Evolutionary conservation across 2,888 invertebrate species (phyloP).

Genomic region (Griposia aprilina): DNA sequence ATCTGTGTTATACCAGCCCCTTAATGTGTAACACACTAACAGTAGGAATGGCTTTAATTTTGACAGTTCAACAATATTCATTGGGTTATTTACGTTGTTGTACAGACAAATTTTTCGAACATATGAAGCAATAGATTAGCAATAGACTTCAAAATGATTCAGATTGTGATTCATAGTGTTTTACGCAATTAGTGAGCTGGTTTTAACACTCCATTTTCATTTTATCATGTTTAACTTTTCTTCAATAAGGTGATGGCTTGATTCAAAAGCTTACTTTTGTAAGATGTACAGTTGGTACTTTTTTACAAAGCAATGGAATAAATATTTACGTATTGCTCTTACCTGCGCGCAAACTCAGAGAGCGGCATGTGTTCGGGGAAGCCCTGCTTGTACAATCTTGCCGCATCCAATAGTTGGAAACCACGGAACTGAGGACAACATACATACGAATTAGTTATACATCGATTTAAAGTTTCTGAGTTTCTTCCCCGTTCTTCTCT

Average conservation of each 20-base stretch:
- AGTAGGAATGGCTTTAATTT: too few relatives aligned
- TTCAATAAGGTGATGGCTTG: neutral
- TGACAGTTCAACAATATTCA: too few relatives aligned
- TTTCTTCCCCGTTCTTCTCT: too few relatives aligned
- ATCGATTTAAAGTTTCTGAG: too few relatives aligned
- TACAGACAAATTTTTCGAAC: too few relatives aligned
- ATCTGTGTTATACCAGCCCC: neutral
- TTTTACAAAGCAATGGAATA: neutral
- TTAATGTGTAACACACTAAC: too few relatives aligned
- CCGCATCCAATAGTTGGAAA: constrained; percentile 96
- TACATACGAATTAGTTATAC: neutral
- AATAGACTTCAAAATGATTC: too few relatives aligned
- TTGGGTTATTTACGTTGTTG: too few relatives aligned
- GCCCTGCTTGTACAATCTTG: constrained; percentile 97
- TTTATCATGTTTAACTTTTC: neutral
- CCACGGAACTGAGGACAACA: constrained; percentile 93
- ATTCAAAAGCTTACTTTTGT: too few relatives aligned
- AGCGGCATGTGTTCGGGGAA: constrained; percentile 98
- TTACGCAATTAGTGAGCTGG: neutral
- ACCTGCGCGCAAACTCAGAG: constrained; percentile 96
- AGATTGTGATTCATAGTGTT: too few relatives aligned
- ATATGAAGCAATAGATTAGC: too few relatives aligned
- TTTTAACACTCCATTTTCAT: neutral
- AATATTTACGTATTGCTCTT: constrained; percentile 25
- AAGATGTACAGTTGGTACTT: neutral